Conservation (phyloP, 53 echinoderm and acorn worm genomes). For the Luidia sarsii region DNA sequence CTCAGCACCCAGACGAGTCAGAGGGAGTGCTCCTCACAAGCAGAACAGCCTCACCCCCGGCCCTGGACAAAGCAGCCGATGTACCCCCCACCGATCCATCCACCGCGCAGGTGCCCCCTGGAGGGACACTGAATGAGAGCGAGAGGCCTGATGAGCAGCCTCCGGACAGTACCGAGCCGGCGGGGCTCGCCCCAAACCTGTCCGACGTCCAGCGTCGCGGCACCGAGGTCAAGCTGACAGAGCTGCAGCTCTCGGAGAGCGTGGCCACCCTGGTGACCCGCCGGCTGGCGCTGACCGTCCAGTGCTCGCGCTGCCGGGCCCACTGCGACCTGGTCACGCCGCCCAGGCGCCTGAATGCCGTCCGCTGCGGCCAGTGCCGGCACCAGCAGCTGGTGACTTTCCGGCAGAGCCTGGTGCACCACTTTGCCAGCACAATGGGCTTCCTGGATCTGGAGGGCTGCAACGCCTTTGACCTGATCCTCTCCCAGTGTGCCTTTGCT, state of each 20-base stretch:
- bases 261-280: slow-evolving; percentile 62
- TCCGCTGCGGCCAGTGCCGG: slow-evolving; percentile 76
- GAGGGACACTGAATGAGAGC: background rate
- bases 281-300: slow-evolving; percentile 66
- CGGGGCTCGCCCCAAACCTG: slow-evolving; percentile 22
- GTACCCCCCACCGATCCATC: background rate
- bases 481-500: slow-evolving; percentile 59
- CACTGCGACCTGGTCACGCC: slow-evolving; percentile 67
- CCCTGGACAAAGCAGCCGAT: background rate
- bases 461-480: slow-evolving; percentile 78
- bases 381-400: slow-evolving; percentile 74
- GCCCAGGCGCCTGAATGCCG: slow-evolving; percentile 59
- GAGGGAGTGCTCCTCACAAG: slow-evolving; percentile 11
- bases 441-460: slow-evolving; percentile 90
- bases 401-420: slow-evolving; percentile 78
- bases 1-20: background rate
- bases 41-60: background rate
- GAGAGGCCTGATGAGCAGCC: background rate
- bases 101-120: background rate
- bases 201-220: slow-evolving; percentile 73
- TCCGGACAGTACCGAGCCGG: background rate
- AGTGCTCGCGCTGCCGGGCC: slow-evolving; percentile 81
- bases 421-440: slow-evolving; percentile 74
- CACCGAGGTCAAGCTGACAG: slow-evolving; percentile 74
- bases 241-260: slow-evolving; percentile 67